Conservation (phyloP, 2,888 invertebrate species). For the Petrophora chlorosata region DNA sequence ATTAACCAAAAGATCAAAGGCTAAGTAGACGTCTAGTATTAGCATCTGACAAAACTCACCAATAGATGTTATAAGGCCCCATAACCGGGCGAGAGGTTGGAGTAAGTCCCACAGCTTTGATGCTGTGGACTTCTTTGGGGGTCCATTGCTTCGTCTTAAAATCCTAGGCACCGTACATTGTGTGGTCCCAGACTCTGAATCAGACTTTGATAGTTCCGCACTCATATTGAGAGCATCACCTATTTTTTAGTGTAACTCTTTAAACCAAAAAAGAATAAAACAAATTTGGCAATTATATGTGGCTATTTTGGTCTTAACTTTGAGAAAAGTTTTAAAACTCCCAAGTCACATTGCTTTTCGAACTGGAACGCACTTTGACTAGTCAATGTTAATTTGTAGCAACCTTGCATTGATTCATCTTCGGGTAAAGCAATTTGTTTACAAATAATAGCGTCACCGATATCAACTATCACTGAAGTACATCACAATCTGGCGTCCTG, state of each 20-base stretch:
- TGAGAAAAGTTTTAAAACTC: too few species aligned
- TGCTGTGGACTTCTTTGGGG: conserved; percentile 63
- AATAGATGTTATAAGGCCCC: conserved; percentile 74
- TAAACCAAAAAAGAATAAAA: too few species aligned
- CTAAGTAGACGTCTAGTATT: too few species aligned
- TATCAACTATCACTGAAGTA: conserved; percentile 36
- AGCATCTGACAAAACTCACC: too few species aligned
- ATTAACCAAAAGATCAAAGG: too few species aligned
- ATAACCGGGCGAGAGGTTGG: conserved; percentile 73
- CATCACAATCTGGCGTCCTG: conserved; percentile 63
- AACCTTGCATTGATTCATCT: conserved; percentile 24
- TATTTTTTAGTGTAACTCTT: conserved; percentile 17
- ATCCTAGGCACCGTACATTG: conserved; percentile 50
- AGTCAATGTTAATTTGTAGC: conserved; percentile 2
- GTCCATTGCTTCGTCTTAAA: conserved; percentile 43
- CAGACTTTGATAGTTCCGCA: conserved; percentile 55
- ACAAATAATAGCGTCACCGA: conserved; percentile 43
- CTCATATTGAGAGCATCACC: conserved; percentile 40
- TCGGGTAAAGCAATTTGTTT: conserved; percentile 39
- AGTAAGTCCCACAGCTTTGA: conserved; percentile 70
- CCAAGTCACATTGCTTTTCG: too few species aligned
- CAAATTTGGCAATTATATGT: too few species aligned
- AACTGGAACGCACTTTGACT: conserved; percentile 4
- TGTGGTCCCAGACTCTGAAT: conserved; percentile 46
- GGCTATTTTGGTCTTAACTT: too few species aligned